Percentiles rank a stretch among this genome's conserved stretches.
Evolutionary conservation across 2,113 vertebrate genomes (phyloP).

Genomic region (Engraulis encrasicolus): DNA sequence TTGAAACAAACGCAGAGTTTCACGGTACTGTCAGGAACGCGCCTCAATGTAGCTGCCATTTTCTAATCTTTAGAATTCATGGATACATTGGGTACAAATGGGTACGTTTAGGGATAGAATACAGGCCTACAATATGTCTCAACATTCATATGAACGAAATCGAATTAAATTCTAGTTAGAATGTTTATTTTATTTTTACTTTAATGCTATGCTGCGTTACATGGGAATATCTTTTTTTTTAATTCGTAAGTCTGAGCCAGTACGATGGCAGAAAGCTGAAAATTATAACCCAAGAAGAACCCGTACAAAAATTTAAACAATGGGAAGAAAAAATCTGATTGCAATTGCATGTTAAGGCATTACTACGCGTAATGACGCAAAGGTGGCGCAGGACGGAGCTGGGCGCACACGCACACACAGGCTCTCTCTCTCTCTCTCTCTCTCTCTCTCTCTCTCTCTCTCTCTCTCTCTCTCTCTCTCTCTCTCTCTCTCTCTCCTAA

Average conservation of each 20-base stretch:
- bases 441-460: too few species aligned
- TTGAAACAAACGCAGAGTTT: neutral
- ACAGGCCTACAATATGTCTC: too few species aligned
- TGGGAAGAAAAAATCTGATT: neutral
- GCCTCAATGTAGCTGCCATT: neutral
- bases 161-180: too few species aligned
- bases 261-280: neutral
- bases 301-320: neutral
- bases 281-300: neutral
- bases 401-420: neutral
- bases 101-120: too few species aligned
- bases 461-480: too few species aligned
- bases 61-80: neutral
- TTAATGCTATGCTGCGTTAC: neutral
- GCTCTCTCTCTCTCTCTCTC: too few species aligned
- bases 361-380: neutral
- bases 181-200: neutral
- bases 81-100: neutral
- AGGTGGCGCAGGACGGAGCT: neutral
- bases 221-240: too few species aligned
- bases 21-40: neutral
- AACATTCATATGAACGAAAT: too few species aligned
- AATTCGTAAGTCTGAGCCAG: neutral
- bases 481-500: too few species aligned
- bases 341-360: neutral